A percentile compares a stretch with the other conserved stretches of the same genome.
Evolutionary conservation across 2,888 invertebrate species (phyloP).

Genomic region (Suillia variegata): DNA sequence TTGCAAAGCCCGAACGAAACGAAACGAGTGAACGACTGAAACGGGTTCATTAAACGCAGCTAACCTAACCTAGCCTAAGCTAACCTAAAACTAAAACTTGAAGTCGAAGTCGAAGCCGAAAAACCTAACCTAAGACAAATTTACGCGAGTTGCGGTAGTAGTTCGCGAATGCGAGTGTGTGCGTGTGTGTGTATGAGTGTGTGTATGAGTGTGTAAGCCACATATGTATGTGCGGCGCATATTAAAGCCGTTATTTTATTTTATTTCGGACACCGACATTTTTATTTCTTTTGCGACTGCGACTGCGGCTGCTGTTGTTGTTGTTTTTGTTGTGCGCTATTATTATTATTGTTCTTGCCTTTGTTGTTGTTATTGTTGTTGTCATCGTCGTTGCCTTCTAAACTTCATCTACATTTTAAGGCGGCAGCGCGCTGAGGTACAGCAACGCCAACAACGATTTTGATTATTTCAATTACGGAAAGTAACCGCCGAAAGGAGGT

Average conservation of each 20-base stretch:
- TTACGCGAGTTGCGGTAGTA: constrained; percentile 21
- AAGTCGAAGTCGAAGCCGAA: too few relatives aligned
- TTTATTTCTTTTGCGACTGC: neutral
- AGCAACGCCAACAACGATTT: too few relatives aligned
- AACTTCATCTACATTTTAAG: too few relatives aligned
- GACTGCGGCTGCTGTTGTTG: neutral
- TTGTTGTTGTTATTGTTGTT: too few relatives aligned
- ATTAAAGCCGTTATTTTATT: constrained; percentile 1
- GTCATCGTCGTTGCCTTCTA: too few relatives aligned
- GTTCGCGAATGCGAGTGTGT: neutral
- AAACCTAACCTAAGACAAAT: constrained; percentile 28
- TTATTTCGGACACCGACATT: neutral
- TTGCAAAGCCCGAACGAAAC: too few relatives aligned
- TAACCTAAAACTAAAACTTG: too few relatives aligned
- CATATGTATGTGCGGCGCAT: neutral
- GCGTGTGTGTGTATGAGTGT: neutral
- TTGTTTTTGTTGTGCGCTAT: too few relatives aligned
- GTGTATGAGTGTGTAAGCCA: neutral
- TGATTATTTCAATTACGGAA: too few relatives aligned
- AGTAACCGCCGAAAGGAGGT: too few relatives aligned
- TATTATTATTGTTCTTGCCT: too few relatives aligned
- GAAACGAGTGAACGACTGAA: neutral
- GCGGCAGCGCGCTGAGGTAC: too few relatives aligned
- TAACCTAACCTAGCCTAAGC: constrained; percentile 20
- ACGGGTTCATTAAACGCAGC: constrained; percentile 18